Conservation (phyloP, 2,113 vertebrate genomes). For the Cardinalis cardinalis region DNA sequence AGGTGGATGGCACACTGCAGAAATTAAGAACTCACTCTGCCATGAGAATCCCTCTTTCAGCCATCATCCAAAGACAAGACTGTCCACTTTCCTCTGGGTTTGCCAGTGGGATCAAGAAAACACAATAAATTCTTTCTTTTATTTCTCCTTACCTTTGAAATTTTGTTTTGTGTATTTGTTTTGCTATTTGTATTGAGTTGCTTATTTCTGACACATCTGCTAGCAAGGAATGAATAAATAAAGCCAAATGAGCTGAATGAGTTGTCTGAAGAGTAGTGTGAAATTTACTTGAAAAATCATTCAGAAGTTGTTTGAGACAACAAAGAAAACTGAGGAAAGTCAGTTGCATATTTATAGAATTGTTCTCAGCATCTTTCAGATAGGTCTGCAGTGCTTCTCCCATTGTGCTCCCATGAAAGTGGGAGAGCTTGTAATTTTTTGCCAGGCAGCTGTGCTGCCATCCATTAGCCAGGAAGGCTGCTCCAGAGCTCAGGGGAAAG, state of each 20-base stretch:
- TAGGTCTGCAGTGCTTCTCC: rapidly evolving
- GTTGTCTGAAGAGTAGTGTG: slow-evolving; percentile 22
- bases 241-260: slow-evolving; percentile 30
- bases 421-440: not conserved
- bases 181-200: not conserved
- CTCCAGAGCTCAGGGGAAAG: not conserved
- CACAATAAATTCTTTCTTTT: not conserved
- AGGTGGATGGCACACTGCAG: not conserved
- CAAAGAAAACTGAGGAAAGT: not conserved
- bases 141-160: not conserved
- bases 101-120: not conserved
- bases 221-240: not conserved
- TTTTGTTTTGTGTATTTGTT: not conserved
- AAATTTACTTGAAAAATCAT: slow-evolving; percentile 24
- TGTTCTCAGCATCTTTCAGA: not conserved
- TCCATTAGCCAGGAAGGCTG: not conserved
- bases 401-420: not conserved
- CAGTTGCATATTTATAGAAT: not conserved
- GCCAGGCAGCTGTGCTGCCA: not conserved
- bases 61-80: not conserved
- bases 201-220: not conserved
- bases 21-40: not conserved
- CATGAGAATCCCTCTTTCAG: not conserved
- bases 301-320: slow-evolving; percentile 8
- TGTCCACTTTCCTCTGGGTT: not conserved